Percentiles rank a stretch among this genome's conserved stretches.
These are phyloP conservation scores for Crypturellus undulatus DNA, from an alignment of 2,113 vertebrate genomes.

Conservation along the genomic window DNA sequence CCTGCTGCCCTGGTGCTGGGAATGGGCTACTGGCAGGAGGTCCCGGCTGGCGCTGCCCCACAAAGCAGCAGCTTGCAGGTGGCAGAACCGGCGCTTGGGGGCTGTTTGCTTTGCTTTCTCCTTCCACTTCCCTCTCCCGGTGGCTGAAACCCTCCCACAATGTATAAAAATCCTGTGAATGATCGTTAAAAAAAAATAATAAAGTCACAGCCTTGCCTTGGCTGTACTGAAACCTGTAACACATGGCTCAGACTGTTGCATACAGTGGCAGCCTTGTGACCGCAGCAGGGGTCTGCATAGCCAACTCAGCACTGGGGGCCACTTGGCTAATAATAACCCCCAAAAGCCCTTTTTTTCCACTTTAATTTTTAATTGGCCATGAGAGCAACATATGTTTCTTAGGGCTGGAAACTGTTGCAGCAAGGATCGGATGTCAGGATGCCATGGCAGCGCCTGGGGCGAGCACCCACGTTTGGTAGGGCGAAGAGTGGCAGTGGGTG, in stretches of 20 bases:
- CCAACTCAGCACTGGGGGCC: accelerated
- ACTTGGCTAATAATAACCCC: not conserved
- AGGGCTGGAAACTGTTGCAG: constrained; percentile 13
- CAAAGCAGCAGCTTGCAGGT: not conserved
- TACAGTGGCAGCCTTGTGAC: accelerated
- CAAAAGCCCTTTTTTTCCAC: not conserved
- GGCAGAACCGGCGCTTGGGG: not conserved
- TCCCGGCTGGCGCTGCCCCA: not conserved
- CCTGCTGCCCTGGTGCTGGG: too few species aligned
- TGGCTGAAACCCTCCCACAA: not conserved
- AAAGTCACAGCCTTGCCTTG: not conserved
- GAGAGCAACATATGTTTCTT: constrained; percentile 49
- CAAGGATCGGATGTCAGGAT: constrained; percentile 57
- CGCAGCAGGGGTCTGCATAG: not conserved
- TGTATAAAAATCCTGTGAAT: not conserved
- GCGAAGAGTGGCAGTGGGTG: not conserved
- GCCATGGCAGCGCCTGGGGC: not conserved
- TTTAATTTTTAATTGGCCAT: constrained; percentile 66
- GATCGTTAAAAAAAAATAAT: not conserved
- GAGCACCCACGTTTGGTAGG: not conserved
- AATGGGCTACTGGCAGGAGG: too few species aligned
- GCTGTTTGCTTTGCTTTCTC: not conserved
- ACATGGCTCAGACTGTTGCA: not conserved
- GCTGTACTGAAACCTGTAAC: not conserved
- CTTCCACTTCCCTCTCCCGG: not conserved